Conservation (phyloP, 1,140 invertebrate genomes). For the Zophobas morio region DNA sequence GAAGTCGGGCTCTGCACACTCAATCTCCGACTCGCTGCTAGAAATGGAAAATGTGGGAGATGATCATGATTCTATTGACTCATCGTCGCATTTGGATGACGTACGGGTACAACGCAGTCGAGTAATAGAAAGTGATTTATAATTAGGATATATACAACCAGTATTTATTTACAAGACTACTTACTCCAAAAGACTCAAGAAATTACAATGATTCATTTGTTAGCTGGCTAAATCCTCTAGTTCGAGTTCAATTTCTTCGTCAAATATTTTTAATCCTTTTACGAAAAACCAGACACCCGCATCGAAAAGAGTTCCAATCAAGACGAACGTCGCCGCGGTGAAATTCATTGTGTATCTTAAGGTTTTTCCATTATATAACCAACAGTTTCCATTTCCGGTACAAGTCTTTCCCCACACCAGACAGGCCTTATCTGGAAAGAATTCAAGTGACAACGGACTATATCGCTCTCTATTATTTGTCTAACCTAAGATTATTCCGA, state of each 20-base stretch:
- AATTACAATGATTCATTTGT: constrained; percentile 41
- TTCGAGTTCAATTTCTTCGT: constrained; percentile 74
- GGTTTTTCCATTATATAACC: constrained; percentile 78
- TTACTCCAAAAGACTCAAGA: constrained; percentile 20
- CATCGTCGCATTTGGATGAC: constrained; percentile 9
- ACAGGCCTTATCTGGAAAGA: constrained; percentile 75
- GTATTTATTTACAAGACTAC: constrained; percentile 43
- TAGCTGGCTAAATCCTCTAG: constrained; percentile 51
- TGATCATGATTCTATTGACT: constrained; percentile 55
- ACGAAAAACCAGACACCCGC: constrained; percentile 79
- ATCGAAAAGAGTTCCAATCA: constrained; percentile 77
- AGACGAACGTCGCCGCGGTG: constrained; percentile 76
- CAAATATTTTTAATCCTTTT: constrained; percentile 80
- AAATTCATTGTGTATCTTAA: constrained; percentile 79
- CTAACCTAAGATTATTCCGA: constrained; percentile 80
- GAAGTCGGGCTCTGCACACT: constrained; percentile 36
- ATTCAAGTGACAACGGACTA: constrained; percentile 46
- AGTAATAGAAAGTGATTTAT: constrained; percentile 38
- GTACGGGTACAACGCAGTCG: constrained; percentile 5
- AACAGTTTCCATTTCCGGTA: constrained; percentile 80
- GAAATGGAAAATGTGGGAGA: constrained; percentile 57
- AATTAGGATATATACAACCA: constrained; percentile 17
- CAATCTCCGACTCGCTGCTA: constrained; percentile 51
- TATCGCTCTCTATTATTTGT: constrained; percentile 45
- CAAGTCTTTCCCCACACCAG: constrained; percentile 84